Conservation (phyloP, 2,113 vertebrate species). For the Ibidorhyncha struthersii region DNA sequence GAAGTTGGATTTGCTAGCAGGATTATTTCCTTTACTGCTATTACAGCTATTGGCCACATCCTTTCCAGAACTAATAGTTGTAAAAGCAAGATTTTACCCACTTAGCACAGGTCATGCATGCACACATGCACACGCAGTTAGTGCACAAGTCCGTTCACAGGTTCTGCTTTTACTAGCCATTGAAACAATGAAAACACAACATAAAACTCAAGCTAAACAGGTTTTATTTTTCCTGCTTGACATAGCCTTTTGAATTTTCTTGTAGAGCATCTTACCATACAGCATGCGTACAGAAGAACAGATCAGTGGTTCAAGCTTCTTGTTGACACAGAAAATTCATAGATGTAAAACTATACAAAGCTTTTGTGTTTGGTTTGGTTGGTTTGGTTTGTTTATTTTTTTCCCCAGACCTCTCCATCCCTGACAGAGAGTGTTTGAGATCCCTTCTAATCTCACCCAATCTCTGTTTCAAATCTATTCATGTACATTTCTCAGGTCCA, state of each 20-base stretch:
- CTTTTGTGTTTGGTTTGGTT: neutral
- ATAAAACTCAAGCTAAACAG: neutral
- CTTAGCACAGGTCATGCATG: neutral
- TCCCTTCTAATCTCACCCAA: neutral
- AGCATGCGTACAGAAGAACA: neutral
- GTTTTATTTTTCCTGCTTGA: neutral
- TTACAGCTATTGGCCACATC: neutral
- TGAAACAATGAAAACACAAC: neutral
- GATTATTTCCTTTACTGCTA: neutral
- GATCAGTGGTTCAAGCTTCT: neutral
- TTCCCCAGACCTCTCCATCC: accelerated
- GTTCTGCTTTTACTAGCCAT: neutral
- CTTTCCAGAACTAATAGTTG: neutral
- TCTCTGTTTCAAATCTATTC: neutral
- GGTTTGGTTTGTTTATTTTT: neutral
- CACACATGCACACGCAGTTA: too few relatives aligned
- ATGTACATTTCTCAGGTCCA: accelerated
- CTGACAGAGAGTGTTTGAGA: neutral
- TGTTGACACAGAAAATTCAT: neutral
- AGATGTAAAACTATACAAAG: neutral
- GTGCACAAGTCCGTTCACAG: neutral
- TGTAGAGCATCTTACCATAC: neutral
- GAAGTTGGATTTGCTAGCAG: neutral
- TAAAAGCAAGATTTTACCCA: neutral
- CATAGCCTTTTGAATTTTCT: neutral